Evolutionary conservation across 64 coral and sea anemone genomes (phyloP), one percentile per base, ranked within the genome.

Genomic region (Catalaphyllia jardinei): DNA sequence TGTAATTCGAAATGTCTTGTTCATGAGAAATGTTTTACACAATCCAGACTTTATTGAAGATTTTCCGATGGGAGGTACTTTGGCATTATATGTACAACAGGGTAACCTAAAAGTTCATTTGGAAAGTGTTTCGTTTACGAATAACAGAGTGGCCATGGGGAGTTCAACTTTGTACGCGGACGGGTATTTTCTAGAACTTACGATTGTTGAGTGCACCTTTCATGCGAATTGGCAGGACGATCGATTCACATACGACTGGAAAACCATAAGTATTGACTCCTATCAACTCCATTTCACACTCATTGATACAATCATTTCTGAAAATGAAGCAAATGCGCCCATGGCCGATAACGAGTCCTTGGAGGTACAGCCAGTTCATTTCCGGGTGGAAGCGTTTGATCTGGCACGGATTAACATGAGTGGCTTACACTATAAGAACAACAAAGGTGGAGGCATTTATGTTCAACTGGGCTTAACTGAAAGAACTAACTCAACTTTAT

Each of bases 371-470:
- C 76, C 76, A 38, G 4, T 57, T 28, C 46, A 55, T 78, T 78
- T 57, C 22, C n/a, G 13, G 2, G n/a, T 54, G 10, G 11, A 0
- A 24, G 38, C 22, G 2, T 0, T 3, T 52, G 3, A 22, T 27
- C 1, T 3, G 0, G 5, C 19, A 27, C 20, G 27, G 18, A 78
- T 78, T 22, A 54, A n/a, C 38, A 78, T 78, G 10, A 55, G 18
- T 78, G 76, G 46, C 38, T 54, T 78, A 20, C 51, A 54, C 9
- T 78, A 78, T 50, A 55, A 14, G 51, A 78, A 78, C 50, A 78
- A 78, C 25, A 54, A 10, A 27, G 76, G n/a, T 18, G 38, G 76
- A 22, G 76, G 76, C 28, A 78, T 78, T 4, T 27, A 27, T 25
- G 14, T 78, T 78, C 8, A 54, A 55, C 18, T 52, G n/a, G 38